Conservation (phyloP, 2,113 vertebrate species). For the Mesoclemmys tuberculata region DNA sequence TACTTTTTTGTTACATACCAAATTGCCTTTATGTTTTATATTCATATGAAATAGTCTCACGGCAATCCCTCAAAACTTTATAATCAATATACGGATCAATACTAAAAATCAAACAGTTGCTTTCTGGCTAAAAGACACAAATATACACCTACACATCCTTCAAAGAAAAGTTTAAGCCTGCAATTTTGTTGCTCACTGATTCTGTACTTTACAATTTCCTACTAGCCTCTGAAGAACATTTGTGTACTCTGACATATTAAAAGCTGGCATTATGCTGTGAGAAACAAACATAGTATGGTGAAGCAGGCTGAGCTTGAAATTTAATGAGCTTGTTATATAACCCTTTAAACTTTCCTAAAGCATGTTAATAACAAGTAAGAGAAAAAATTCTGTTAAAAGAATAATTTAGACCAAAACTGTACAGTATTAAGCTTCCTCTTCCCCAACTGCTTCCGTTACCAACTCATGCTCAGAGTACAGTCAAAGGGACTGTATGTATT, state of each 20-base stretch:
- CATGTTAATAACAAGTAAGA: background rate
- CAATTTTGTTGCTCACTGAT: slow-evolving; percentile 3
- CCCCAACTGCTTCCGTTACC: slow-evolving; percentile 57
- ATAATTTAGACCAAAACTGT: slow-evolving; percentile 48
- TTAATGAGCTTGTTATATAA: slow-evolving; percentile 37
- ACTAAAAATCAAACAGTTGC: background rate
- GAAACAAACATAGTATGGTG: slow-evolving; percentile 45
- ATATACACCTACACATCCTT: background rate
- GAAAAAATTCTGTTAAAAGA: slow-evolving; percentile 18
- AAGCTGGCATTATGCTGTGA: slow-evolving; percentile 22
- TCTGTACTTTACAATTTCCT: background rate
- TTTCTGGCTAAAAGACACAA: background rate
- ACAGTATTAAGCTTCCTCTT: slow-evolving; percentile 35
- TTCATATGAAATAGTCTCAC: background rate
- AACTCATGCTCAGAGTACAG: slow-evolving; percentile 13
- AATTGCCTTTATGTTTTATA: background rate
- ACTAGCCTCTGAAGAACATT: slow-evolving; percentile 30
- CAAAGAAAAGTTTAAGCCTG: background rate
- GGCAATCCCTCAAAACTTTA: background rate
- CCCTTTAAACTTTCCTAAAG: slow-evolving; percentile 19
- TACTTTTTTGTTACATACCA: background rate
- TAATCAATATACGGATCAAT: background rate
- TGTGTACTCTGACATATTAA: slow-evolving; percentile 9
- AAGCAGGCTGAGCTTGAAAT: slow-evolving; percentile 51
- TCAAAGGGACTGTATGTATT: slow-evolving; percentile 58